Base-by-base conservation (phyloP, 2,797 vertebrate species). In the Enteromius fasciolatus region DNA sequence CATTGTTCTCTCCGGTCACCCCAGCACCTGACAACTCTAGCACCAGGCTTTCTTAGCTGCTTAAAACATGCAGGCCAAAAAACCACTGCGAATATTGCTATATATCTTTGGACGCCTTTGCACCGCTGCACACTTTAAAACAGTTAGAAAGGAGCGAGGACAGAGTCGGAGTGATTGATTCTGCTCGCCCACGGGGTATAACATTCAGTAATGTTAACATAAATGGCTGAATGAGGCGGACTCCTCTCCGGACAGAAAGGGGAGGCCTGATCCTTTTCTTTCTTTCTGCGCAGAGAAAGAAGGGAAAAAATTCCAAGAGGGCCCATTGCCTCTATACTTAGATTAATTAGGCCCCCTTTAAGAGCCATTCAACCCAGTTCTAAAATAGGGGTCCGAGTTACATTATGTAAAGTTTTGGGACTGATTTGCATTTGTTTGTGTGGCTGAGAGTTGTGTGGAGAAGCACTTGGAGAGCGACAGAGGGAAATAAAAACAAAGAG, bases 341-440 rank as follows among this genome's bases (percentile, higher is more conserved):
- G 95, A 96, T 96, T 97, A 96, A 97, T 96, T 97, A 97, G 95
- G 92, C 93, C 90, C 91, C 93, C 92, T 95, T 96, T 96, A 95
- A 96, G 95, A 94, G 91, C 95, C 94, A 96, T 97, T 97, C 95
- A 97, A 92, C 31, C 76, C 44, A 69, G 88, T 92, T 93, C 94
- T 96, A 91, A 89, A 96, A 94, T 90, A 88, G 91, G 91, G 93
- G 94, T 95, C 94, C 95, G 89, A 90, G 93, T 92, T 92, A 92
- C 94, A 94, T 95, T 94, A 92, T 95, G 93, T 89, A 91, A 93
- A 95, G 94, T 96, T 97, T 96, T 95, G 92, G 84, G 89, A 94
- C 90, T 90, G 93, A 97, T 97, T 97, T 97, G 96, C 96, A 98
- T 98, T 95, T 97, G 96, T 97, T 97, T 97, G 95, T 95, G 92